A percentile compares a stretch with the other conserved stretches of the same genome.
These are phyloP conservation scores for Diadromus collaris DNA, from an alignment of 2,888 invertebrate genomes.

Conservation along the genomic window DNA sequence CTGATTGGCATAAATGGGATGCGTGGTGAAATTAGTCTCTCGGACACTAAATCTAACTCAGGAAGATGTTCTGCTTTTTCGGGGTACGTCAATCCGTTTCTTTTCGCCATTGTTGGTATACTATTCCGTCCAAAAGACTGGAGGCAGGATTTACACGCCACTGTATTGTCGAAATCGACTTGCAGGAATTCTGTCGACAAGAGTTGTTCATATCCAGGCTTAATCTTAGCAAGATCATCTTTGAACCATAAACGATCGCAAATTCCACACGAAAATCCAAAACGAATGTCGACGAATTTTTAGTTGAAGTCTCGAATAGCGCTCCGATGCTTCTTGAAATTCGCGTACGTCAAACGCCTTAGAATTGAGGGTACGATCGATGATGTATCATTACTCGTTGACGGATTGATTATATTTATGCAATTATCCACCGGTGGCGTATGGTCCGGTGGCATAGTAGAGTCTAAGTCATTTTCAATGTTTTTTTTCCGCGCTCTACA, in stretches of 20 bases:
- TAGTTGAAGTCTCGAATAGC: background rate
- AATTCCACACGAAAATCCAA: conserved; percentile 28
- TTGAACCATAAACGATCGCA: conserved; percentile 51
- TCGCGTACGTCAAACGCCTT: too few species aligned
- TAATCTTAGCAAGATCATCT: conserved; percentile 31
- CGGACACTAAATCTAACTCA: conserved; percentile 61
- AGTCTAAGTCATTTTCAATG: too few species aligned
- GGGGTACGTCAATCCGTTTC: conserved; percentile 66
- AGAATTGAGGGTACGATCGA: too few species aligned
- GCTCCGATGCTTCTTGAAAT: too few species aligned
- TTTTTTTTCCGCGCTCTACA: too few species aligned
- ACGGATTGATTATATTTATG: too few species aligned
- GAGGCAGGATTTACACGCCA: conserved; percentile 33
- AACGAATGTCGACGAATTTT: conserved; percentile 51
- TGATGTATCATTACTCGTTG: too few species aligned
- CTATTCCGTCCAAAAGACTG: conserved; percentile 23
- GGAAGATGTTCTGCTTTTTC: conserved; percentile 57
- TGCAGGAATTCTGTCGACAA: conserved; percentile 22
- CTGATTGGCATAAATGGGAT: conserved; percentile 67
- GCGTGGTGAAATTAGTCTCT: conserved; percentile 67
- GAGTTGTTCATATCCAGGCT: conserved; percentile 20
- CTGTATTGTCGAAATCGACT: conserved; percentile 1
- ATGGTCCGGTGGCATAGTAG: too few species aligned
- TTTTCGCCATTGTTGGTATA: conserved; percentile 53
- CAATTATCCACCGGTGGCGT: too few species aligned